Percentiles rank a stretch among this genome's conserved stretches.
Evolutionary conservation across 2,888 invertebrate species (phyloP).

Genomic region (Andrena bucephala): DNA sequence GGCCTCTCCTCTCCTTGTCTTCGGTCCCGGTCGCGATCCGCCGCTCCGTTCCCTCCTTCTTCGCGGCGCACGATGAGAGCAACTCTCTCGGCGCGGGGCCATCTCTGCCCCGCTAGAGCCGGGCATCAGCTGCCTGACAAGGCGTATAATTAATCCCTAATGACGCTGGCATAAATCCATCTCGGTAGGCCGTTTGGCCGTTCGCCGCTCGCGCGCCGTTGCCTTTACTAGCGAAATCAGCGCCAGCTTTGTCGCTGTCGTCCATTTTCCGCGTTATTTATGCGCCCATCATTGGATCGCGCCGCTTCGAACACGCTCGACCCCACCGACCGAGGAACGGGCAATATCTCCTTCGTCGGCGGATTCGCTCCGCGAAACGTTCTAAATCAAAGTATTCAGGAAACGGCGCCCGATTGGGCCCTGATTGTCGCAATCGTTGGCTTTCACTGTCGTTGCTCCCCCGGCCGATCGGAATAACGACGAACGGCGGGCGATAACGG

Average conservation of each 20-base stretch:
- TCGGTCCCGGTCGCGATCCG: slow-evolving; percentile 5
- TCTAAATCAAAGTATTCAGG: neutral
- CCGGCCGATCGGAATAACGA: neutral
- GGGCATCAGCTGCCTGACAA: slow-evolving; percentile 82
- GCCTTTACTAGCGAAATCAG: slow-evolving; percentile 79
- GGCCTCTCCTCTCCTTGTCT: slow-evolving; percentile 30
- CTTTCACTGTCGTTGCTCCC: neutral
- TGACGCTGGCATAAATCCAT: slow-evolving; percentile 82
- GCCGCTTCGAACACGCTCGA: slow-evolving; percentile 48
- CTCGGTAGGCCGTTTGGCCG: slow-evolving; percentile 75
- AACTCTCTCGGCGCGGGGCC: slow-evolving; percentile 64
- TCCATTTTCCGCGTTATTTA: slow-evolving; percentile 79
- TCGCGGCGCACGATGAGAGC: slow-evolving; percentile 53
- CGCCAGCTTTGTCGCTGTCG: slow-evolving; percentile 81
- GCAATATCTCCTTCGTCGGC: slow-evolving; percentile 6
- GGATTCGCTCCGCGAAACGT: slow-evolving; percentile 18
- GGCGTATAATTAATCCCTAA: slow-evolving; percentile 83
- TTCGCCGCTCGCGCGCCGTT: slow-evolving; percentile 65
- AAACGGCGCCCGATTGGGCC: no score
- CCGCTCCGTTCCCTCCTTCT: slow-evolving; percentile 13
- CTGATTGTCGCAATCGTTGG: neutral
- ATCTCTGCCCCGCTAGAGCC: slow-evolving; percentile 67
- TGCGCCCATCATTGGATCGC: slow-evolving; percentile 74
- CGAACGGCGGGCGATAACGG: neutral
- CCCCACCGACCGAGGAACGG: slow-evolving; percentile 17